Percentiles rank a stretch among this genome's conserved stretches.
These are phyloP conservation scores for Brachyhypopomus gauderio DNA, from an alignment of 2,113 vertebrate species.

Conservation along the genomic window DNA sequence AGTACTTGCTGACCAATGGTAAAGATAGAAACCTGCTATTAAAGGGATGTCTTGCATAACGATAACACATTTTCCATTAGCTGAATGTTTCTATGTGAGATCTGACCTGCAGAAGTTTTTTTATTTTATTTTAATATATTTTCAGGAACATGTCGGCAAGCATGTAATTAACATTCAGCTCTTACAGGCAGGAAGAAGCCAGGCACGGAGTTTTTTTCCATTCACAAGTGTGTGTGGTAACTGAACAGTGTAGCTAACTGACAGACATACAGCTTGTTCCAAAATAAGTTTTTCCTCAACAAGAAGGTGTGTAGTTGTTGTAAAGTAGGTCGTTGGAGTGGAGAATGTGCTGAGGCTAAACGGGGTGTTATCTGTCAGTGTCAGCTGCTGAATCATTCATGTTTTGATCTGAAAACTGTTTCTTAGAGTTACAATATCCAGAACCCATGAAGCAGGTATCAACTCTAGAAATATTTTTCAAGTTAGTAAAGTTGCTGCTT, in stretches of 20 bases:
- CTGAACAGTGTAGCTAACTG: no score
- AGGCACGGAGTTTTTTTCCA: no score
- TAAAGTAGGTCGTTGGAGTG: background rate
- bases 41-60: background rate
- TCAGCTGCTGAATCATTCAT: conserved; percentile 26
- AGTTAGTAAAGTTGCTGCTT: background rate
- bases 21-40: conserved; percentile 57
- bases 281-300: background rate
- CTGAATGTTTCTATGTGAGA: no score
- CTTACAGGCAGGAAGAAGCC: no score
- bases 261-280: background rate
- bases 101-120: no score
- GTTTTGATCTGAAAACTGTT: conserved; percentile 8
- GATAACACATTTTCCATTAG: background rate
- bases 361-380: conserved; percentile 7
- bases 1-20: conserved; percentile 93
- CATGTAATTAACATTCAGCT: no score
- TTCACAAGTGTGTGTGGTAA: no score
- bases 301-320: background rate
- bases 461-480: background rate
- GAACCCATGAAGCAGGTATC: background rate
- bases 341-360: background rate
- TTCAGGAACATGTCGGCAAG: background rate
- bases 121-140: no score
- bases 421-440: background rate